Evolutionary conservation across 2,797 vertebrate species (phyloP).

Genomic region (Crax fasciolata): DNA sequence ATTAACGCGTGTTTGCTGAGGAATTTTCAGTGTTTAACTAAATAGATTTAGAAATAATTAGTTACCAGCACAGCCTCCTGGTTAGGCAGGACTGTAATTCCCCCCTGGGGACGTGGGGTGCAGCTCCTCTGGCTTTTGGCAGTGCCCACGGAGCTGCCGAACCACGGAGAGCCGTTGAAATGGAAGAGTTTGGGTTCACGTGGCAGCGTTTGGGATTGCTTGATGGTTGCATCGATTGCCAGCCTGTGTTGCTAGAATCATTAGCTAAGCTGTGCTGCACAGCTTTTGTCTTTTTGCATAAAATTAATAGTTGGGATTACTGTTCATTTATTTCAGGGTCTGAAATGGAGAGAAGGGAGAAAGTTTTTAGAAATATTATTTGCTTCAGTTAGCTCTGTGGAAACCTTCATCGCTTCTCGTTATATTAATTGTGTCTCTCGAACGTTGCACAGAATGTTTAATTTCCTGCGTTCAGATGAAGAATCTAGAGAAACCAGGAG

Average conservation of each 20-base stretch:
- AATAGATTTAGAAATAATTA: not conserved
- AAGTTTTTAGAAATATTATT: not conserved
- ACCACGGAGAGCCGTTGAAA: not conserved
- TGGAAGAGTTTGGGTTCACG: not conserved
- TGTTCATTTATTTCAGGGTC: not conserved
- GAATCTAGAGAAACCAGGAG: not conserved
- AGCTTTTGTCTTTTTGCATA: not conserved
- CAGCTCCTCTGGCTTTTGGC: not conserved
- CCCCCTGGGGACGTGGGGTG: not conserved
- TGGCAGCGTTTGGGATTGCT: not conserved
- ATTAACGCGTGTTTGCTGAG: not conserved
- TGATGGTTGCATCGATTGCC: not conserved
- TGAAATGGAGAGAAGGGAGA: not conserved
- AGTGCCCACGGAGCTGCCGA: not conserved
- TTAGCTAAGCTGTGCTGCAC: not conserved
- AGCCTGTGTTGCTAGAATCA: fast-evolving
- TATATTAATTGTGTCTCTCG: not conserved
- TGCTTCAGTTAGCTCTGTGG: not conserved
- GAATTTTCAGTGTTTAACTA: not conserved
- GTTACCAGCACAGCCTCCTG: not conserved
- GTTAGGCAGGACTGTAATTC: not conserved
- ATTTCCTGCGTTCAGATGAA: not conserved
- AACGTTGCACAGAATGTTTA: not conserved
- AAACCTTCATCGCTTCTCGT: not conserved
- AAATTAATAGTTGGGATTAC: not conserved